Evolutionary conservation across 2,113 vertebrate genomes (phyloP).

Genomic region (Anhinga rufa): DNA sequence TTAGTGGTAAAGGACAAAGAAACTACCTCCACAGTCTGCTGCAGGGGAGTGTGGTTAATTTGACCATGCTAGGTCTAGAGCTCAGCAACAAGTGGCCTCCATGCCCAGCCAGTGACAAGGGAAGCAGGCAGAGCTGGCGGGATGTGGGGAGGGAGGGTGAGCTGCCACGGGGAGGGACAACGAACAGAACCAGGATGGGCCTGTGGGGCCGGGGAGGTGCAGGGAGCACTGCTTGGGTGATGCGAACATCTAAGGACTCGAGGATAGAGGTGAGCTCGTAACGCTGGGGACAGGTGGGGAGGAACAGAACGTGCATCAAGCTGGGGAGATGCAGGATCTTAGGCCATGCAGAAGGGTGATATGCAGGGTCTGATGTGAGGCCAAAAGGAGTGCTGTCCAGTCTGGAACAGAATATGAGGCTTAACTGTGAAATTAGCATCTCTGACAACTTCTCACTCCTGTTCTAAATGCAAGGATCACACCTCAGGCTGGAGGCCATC

Average conservation of each 20-base stretch:
- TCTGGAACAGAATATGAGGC: neutral
- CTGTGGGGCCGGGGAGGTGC: neutral
- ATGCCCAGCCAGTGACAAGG: neutral
- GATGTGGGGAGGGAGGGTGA: neutral
- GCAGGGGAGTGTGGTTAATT: neutral
- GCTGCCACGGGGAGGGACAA: neutral
- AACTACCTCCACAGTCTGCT: neutral
- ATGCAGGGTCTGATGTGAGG: neutral
- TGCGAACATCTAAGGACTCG: neutral
- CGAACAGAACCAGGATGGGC: neutral
- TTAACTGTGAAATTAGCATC: neutral
- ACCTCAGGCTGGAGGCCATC: neutral
- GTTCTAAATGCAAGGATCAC: neutral
- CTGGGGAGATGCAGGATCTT: neutral
- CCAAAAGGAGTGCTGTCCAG: neutral
- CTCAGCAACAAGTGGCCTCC: neutral
- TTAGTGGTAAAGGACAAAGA: neutral
- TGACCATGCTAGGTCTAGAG: neutral
- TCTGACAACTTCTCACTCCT: neutral
- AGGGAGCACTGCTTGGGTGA: rapidly evolving
- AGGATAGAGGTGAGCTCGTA: neutral
- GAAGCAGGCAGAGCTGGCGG: neutral
- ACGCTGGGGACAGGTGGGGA: too few relatives aligned
- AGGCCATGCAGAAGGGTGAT: neutral
- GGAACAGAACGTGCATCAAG: neutral